Evolutionary conservation across 2,113 vertebrate species (phyloP), one percentile per base, ranked within the genome.

Genomic region (Hippocampus guttulatus): DNA sequence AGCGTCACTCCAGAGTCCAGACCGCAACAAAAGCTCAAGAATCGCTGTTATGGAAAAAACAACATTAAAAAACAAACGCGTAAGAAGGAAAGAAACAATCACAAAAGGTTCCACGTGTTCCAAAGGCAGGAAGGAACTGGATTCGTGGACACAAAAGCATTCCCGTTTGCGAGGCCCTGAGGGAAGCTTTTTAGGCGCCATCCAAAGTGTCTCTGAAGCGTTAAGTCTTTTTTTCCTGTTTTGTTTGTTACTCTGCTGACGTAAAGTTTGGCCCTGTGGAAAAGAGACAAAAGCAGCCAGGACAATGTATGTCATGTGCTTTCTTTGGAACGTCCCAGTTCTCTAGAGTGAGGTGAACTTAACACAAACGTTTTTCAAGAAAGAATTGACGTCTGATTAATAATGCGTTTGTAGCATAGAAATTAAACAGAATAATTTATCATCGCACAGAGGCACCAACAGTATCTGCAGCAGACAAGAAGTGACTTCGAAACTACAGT

Each of bases 71-170:
- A 55, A 57, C 5, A 40, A 21, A 20, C 15, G 30, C 65, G 66
- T 7, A 68, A 65, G 38, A 67, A 68, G 70, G 57, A 73, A 62
- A 74, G 3, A 70, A 58, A 57, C 49, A 15, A 79, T 70, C 70
- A 73, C 43, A 76, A 76, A 33, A 41, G 67, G 43, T 80, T 65
- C 71, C 33, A 76, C 8, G 8, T 25, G 21, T 67, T 67, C 43
- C 45, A 27, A 63, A 30, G 4, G 43, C 64, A 72, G 38, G 54
- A 40, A 71, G 43, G 67, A 73, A 45, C 62, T 61, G 60, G 55
- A 41, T 68, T 76, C 27, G 15, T 16, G n/a, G n/a, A 18, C 64
- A 65, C 64, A 65, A 65, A 47, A 65, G 21, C 23, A 23, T 25
- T 47, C n/a, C 64, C 14, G 7, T 65, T 25, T 9, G 43, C 23